Conservation (phyloP, 1,140 invertebrate species). For the Drosophila kanapiae region DNA sequence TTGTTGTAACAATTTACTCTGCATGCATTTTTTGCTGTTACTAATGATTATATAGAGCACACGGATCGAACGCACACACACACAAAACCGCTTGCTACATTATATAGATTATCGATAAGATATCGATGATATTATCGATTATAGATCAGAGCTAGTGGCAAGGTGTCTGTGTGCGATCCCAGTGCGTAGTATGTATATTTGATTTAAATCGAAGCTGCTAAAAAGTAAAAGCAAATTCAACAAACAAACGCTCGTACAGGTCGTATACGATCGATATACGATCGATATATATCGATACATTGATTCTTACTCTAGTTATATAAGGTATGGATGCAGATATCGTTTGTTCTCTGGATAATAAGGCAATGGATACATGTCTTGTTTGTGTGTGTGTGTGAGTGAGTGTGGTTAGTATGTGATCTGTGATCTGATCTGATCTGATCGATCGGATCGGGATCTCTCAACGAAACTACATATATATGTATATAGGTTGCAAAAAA, state of each 20-base stretch:
- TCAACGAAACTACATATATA: conserved; percentile 11
- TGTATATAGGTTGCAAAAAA: conserved; percentile 1
- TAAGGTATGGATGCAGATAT: conserved; percentile 61
- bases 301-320: conserved; percentile 42
- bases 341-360: conserved; percentile 64
- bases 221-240: conserved; percentile 80
- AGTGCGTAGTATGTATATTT: conserved; percentile 70
- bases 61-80: conserved; percentile 13
- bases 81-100: conserved; percentile 4
- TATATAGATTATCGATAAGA: not conserved
- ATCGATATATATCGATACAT: conserved; percentile 48
- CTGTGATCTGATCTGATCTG: conserved; percentile 15
- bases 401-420: conserved; percentile 17
- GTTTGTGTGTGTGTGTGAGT: conserved; percentile 3
- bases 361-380: conserved; percentile 68
- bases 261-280: conserved; percentile 19
- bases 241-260: conserved; percentile 67
- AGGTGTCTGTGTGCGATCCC: conserved; percentile 27
- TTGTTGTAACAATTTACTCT: conserved; percentile 32
- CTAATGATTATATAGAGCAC: conserved; percentile 76
- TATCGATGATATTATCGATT: conserved; percentile 3
- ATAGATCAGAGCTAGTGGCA: not conserved
- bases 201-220: conserved; percentile 83
- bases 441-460: conserved; percentile 6
- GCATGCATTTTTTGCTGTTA: conserved; percentile 38